Conservation (phyloP, 1,140 invertebrate species). For the Cecropterus lyciades region DNA sequence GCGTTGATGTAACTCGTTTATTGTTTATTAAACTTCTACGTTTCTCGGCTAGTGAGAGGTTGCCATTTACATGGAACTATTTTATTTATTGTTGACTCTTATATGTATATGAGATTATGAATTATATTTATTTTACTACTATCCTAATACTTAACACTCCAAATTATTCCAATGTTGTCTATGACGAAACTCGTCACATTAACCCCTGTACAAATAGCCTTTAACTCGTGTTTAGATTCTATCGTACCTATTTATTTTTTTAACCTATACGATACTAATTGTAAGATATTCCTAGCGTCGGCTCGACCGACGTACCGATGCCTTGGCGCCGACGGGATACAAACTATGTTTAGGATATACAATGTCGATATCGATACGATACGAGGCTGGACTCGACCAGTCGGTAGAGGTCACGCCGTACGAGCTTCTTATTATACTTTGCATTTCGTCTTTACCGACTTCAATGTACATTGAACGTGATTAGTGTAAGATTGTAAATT, state of each 20-base stretch:
- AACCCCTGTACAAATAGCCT: conserved; percentile 16
- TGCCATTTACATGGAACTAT: conserved; percentile 18
- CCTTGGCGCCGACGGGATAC: not conserved
- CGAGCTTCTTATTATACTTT: conserved; percentile 20
- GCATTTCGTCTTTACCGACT: conserved; percentile 25
- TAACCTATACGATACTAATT: conserved; percentile 13
- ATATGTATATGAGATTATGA: conserved; percentile 23
- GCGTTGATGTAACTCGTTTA: not conserved
- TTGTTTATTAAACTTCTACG: not conserved
- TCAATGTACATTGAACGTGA: conserved; percentile 9
- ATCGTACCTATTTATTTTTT: conserved; percentile 30
- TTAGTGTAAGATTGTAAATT: conserved; percentile 24
- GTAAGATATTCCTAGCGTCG: conserved; percentile 15
- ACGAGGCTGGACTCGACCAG: not conserved
- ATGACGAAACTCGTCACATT: conserved; percentile 10
- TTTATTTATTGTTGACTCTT: conserved; percentile 26
- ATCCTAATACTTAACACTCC: conserved; percentile 25
- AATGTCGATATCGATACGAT: not conserved
- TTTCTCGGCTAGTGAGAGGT: conserved; percentile 5
- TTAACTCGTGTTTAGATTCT: conserved; percentile 13
- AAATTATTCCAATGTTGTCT: conserved; percentile 29
- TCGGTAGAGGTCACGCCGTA: not conserved
- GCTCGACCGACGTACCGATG: conserved; percentile 9
- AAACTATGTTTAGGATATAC: conserved; percentile 16
- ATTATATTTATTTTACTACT: conserved; percentile 29